A percentile compares a stretch with the other conserved stretches of the same genome.
These are phyloP conservation scores for Phalanger gymnotis DNA, from an alignment of 2,797 vertebrate species.

Conservation along the genomic window DNA sequence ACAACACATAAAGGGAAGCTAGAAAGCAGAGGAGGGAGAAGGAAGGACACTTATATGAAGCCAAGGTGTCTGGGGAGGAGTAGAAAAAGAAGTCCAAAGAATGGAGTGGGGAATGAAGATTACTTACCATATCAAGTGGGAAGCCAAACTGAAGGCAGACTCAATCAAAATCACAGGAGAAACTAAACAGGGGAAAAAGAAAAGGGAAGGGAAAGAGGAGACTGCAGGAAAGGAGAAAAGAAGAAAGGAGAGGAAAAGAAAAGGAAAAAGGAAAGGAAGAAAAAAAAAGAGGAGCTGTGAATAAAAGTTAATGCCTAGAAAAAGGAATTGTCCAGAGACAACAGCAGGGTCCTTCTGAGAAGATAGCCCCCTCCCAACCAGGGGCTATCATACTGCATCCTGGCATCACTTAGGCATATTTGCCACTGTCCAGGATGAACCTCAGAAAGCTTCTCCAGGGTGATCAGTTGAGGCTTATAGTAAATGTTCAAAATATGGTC, in stretches of 20 bases:
- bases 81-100: neutral
- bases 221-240: neutral
- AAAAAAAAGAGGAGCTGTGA: neutral
- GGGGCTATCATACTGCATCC: neutral
- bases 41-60: neutral
- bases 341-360: neutral
- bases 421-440: neutral
- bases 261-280: neutral
- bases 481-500: neutral
- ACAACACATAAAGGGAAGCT: neutral
- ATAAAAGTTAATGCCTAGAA: neutral
- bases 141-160: neutral
- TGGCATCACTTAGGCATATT: neutral
- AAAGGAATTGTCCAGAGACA: neutral
- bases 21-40: neutral
- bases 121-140: neutral
- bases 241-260: neutral
- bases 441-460: neutral
- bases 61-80: neutral
- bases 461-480: neutral
- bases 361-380: neutral
- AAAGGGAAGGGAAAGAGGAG: constrained; percentile 23
- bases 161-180: neutral
- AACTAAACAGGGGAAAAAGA: neutral
- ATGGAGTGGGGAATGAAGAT: neutral